These are phyloP conservation scores for Aplodontia rufa DNA, from an alignment of 2,113 vertebrate species.

Conservation along the genomic window DNA sequence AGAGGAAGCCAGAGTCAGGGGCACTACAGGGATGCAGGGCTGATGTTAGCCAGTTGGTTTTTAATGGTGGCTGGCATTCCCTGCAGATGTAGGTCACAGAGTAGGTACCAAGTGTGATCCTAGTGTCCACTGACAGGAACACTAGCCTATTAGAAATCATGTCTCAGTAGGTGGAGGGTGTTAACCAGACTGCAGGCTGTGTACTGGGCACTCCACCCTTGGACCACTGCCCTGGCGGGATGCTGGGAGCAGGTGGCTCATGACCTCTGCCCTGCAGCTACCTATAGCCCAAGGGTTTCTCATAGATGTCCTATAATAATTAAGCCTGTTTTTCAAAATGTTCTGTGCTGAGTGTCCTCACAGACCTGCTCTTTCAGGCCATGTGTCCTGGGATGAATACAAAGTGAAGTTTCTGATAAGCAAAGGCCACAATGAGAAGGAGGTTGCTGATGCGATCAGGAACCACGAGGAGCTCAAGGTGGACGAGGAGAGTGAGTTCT, in stretches of 20 bases:
- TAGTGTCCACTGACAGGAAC: not conserved
- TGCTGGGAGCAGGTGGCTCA: not conserved
- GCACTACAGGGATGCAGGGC: too few species aligned
- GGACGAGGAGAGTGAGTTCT: conserved; percentile 96
- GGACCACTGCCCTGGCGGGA: not conserved
- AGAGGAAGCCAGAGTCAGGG: not conserved
- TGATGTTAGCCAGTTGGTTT: not conserved
- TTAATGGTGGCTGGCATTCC: not conserved
- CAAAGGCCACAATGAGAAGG: conserved; percentile 94
- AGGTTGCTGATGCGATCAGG: conserved; percentile 92
- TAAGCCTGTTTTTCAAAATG: not conserved
- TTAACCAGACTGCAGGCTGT: not conserved
- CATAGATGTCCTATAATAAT: rapidly evolving
- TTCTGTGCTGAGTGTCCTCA: rapidly evolving
- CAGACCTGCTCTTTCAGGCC: conserved; percentile 81
- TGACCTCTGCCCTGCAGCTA: not conserved
- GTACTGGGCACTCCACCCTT: not conserved
- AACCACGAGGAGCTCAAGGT: conserved; percentile 94
- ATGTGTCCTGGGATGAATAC: conserved; percentile 96
- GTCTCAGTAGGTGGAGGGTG: not conserved
- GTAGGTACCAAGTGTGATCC: not conserved
- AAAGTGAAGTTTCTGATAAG: conserved; percentile 94
- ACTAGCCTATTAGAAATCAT: not conserved
- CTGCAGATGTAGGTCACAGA: not conserved
- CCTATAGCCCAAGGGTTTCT: not conserved